Conservation (phyloP, 2,113 vertebrate genomes). For the Rhinoderma darwinii region DNA sequence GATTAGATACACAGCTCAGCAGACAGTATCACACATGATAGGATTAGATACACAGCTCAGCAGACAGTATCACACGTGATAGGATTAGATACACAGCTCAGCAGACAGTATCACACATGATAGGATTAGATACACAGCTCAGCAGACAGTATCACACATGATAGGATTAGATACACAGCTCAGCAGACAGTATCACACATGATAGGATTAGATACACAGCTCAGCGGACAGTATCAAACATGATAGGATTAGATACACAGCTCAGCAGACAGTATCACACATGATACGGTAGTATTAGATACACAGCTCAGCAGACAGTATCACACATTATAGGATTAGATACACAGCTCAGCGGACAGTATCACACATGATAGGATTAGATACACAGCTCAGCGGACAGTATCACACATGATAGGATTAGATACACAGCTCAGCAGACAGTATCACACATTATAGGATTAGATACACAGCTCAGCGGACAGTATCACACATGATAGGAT, state of each 20-base stretch:
- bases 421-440: background rate
- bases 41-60: background rate
- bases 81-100: background rate
- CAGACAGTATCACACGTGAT: background rate
- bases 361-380: background rate
- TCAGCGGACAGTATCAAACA: background rate
- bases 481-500: background rate
- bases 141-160: background rate
- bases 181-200: background rate
- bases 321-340: too few species aligned
- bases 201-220: background rate
- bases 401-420: background rate
- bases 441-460: background rate
- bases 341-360: background rate
- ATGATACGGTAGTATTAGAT: too few species aligned
- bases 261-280: too few species aligned
- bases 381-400: background rate
- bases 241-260: background rate
- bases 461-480: background rate
- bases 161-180: background rate
- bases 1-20: too few species aligned
- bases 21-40: background rate
- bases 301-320: background rate
- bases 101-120: background rate
- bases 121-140: background rate